phyloP scores from a whole-genome alignment of 2,888 invertebrate species.

The Imbricaverruca yamaguchii region DNA sequence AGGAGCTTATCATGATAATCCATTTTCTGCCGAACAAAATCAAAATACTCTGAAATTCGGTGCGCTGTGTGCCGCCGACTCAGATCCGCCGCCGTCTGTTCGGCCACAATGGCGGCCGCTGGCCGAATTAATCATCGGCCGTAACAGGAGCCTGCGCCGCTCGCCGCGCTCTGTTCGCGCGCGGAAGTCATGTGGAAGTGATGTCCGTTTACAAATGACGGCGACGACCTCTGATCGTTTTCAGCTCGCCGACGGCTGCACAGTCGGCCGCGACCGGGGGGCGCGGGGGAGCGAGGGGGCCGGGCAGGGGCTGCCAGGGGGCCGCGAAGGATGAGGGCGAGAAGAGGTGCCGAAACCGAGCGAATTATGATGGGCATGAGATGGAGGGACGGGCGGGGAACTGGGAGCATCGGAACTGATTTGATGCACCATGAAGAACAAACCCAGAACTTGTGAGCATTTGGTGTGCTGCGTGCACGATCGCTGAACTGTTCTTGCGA shows the following conservation, averaged over 20 bases:
- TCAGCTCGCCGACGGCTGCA: not conserved
- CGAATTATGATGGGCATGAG: no score
- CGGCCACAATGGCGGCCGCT: not conserved
- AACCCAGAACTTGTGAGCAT: no score
- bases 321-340: slow-evolving; percentile 26
- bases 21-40: no score
- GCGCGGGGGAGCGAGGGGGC: slow-evolving; percentile 28
- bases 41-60: no score
- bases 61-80: no score
- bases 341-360: not conserved
- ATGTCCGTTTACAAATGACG: slow-evolving; percentile 19
- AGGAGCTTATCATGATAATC: no score
- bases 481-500: no score
- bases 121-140: slow-evolving; percentile 14
- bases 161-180: not conserved
- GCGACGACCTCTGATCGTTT: not conserved
- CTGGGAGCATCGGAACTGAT: no score
- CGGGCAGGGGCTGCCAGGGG: slow-evolving; percentile 31
- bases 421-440: no score
- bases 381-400: no score
- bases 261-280: slow-evolving; percentile 25
- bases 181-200: slow-evolving; percentile 12
- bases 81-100: not conserved
- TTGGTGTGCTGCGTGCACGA: no score
- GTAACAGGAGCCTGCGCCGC: slow-evolving; percentile 10